Conservation (phyloP, 2,888 invertebrate genomes). For the Baccha elongata region DNA sequence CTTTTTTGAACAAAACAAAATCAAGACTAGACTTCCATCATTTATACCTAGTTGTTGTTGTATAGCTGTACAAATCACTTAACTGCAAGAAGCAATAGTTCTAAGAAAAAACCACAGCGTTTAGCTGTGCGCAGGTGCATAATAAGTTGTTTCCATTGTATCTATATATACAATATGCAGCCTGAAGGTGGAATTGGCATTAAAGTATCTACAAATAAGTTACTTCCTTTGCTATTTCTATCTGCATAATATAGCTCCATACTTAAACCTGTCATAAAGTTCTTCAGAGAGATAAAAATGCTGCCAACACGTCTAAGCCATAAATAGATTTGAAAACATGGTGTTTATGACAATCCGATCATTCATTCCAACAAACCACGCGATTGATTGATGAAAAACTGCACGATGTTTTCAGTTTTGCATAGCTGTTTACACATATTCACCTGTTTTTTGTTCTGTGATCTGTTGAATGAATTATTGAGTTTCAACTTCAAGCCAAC, state of each 20-base stretch:
- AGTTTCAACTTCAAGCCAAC: conserved; percentile 21
- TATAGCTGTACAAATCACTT: conserved; percentile 6
- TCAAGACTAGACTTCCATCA: conserved; percentile 24
- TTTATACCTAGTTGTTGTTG: not conserved
- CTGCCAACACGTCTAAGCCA: conserved; percentile 19
- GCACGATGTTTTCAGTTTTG: conserved; percentile 31
- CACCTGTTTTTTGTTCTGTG: not conserved
- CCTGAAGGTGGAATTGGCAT: conserved; percentile 39
- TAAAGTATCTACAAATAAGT: conserved; percentile 12
- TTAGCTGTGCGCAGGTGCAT: conserved; percentile 48
- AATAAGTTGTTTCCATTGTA: conserved; percentile 35
- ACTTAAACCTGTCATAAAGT: not conserved
- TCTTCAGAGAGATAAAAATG: not conserved
- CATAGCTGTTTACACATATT: conserved; percentile 26
- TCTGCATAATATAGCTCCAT: not conserved
- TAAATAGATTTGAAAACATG: conserved; percentile 51
- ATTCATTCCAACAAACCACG: conserved; percentile 53
- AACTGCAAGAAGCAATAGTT: conserved; percentile 20
- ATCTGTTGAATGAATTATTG: not conserved
- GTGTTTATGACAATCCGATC: conserved; percentile 65
- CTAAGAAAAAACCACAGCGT: conserved; percentile 42
- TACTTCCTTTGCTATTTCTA: conserved; percentile 35
- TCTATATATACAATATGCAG: not conserved
- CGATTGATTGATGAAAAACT: conserved; percentile 64
- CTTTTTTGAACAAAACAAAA: conserved; percentile 9